Percentiles rank a stretch among this genome's conserved stretches.
phyloP scores from a whole-genome alignment of 2,113 vertebrate species.

The Caracal caracal region DNA sequence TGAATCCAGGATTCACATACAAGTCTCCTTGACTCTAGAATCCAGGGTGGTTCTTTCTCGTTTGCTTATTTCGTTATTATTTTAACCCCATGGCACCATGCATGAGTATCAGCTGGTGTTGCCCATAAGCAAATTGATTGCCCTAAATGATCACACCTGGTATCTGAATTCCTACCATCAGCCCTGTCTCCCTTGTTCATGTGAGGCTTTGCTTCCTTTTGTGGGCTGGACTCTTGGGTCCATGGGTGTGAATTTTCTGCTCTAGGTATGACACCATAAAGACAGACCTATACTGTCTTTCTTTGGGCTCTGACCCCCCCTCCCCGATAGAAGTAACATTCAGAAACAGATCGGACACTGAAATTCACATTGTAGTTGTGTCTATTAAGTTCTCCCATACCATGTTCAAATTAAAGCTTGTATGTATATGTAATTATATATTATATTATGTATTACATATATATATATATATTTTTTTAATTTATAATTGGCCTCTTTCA shows the following conservation, averaged over 20 bases:
- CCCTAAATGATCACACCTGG: neutral
- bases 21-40: neutral
- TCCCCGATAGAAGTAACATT: neutral
- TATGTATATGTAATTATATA: neutral
- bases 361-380: neutral
- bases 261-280: neutral
- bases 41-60: neutral
- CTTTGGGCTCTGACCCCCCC: neutral
- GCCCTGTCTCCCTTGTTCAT: neutral
- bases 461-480: neutral
- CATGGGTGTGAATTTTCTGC: neutral
- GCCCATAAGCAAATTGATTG: neutral
- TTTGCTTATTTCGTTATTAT: neutral
- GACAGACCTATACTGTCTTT: neutral
- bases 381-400: neutral
- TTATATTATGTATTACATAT: too few relatives aligned
- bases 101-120: neutral
- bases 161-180: neutral
- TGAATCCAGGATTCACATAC: neutral
- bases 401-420: neutral
- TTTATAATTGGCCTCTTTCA: neutral
- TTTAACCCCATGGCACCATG: neutral
- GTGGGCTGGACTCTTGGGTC: neutral
- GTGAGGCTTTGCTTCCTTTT: neutral
- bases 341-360: neutral